Base-by-base conservation (phyloP, 2,113 vertebrate species). In the Phodopus roborovskii region DNA sequence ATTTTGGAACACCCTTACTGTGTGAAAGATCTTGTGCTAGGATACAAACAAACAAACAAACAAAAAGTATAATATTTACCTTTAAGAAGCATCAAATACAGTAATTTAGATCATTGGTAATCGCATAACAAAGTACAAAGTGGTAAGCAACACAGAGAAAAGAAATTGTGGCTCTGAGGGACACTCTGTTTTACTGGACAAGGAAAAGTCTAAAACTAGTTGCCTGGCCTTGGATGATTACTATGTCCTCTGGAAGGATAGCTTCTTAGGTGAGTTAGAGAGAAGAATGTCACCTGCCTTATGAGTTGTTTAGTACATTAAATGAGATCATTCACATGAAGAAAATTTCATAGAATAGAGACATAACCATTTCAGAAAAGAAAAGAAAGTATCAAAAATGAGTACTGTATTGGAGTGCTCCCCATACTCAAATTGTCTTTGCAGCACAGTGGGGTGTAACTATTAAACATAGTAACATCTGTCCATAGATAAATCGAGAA, bases 71-170 rank as follows among this genome's bases (percentile, higher is more conserved):
- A 94, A 95, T 78, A 88, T 93, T 95, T 90, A 95, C 66, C 16
- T 33, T 96, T 42, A 82, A 94, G 91, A 39, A 90, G 79, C 6
- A 94, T 77, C 33, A 92, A 88, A n/a, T 78, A 82, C 75, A 94
- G 85, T 82, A 88, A 97, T 86, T 90, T n/a, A 62, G 45, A 48
- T 70, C 94, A 88, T 22, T 83, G 60, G 71, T 84, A 95, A 98
- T 94, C 93, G 85, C 7, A 95, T 39, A 92, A 92, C 45, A 88
- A 95, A 89, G 66, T 28, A 94, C 81, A 73, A 91, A 91, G 60
- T 16, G 45, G 56, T 30, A 88, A 73, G 22, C 45, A 33, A 30
- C 58, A 74, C 19, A 8, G 68, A 8, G 68, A 50, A 91, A 90
- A 88, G 20, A 19, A 95, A 73, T 28, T 22, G n/a, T 11, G 20